Percentiles rank a stretch among this genome's conserved stretches.
Conservation (phyloP, 2,888 invertebrate genomes). For the Sminthurinus aureus region DNA sequence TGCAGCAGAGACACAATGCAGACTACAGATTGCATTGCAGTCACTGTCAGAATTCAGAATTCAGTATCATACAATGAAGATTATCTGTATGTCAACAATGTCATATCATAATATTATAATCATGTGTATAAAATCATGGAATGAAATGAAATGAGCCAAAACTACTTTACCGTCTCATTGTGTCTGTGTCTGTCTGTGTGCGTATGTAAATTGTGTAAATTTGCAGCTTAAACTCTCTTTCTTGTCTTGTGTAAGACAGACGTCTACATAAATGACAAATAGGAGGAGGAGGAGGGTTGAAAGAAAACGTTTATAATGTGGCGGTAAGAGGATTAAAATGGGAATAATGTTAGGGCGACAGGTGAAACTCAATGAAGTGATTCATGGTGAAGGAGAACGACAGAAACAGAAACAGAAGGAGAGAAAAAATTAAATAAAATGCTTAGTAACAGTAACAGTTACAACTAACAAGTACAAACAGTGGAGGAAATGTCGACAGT, state of each 20-base stretch:
- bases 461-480: not conserved
- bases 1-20: too few species aligned
- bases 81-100: too few species aligned
- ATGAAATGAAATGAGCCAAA: not conserved
- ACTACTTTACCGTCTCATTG: not conserved
- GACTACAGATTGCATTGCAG: too few species aligned
- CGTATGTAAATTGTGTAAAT: not conserved
- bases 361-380: constrained; percentile 49
- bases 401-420: not conserved
- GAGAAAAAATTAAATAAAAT: constrained; percentile 12
- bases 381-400: constrained; percentile 41
- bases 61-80: too few species aligned
- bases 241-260: not conserved
- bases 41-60: too few species aligned
- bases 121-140: constrained; percentile 26
- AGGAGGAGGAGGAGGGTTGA: not conserved
- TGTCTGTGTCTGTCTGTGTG: not conserved
- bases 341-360: constrained; percentile 37
- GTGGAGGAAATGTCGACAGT: constrained; percentile 19
- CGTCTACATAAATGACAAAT: not conserved
- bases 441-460: not conserved
- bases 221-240: constrained; percentile 8
- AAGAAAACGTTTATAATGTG: constrained; percentile 8
- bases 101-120: too few species aligned
- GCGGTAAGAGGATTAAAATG: constrained; percentile 14